Evolutionary conservation across 2,797 vertebrate genomes (phyloP), one percentile per base, ranked within the genome.

Genomic region (Heliangelus exortis): DNA sequence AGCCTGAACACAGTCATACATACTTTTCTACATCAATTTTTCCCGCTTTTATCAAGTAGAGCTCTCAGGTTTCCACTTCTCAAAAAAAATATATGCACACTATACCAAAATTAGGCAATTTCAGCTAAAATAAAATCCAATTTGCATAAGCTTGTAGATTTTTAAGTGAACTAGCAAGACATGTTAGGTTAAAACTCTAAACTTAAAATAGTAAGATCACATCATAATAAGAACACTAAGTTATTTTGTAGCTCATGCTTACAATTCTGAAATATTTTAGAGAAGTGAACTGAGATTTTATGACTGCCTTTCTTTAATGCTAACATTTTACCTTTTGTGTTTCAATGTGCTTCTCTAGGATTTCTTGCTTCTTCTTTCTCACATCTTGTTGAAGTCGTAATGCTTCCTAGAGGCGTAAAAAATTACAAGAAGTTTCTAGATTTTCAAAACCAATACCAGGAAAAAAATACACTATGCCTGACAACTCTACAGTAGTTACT

Each of bases 341-440:
- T 97, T 99, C 99, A 84, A 99, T 99, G 96, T 99, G 99, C 95
- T 99, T 99, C 97, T 99, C 99, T 95, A 99, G 96, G 96, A 99
- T 99, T 97, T 99, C 99, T 96, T 99, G 99, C 90, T 99, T 99
- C 98, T 99, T 99, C 98, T 99, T 99, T 85, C 99, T 98, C 39
- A 99, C 99, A 84, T 99, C 99, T 95, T 99, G 99, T 90, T 99
- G 99, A 93, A 99, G 98, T 97, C 98, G 98, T 43, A 99, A 91
- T 34, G 99, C 98, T 96, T 99, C 99, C 99, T 99, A 92, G 66
- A 96, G 84, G 59, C 28, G 71, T 31, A 82, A 96, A 87, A 89
- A 34, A 89, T 85, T 47, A 92, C 19, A 85, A 26, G 89, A 89
- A 63, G 45, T 90, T 94, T 91, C 84, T 90, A 83, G 39, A 94